A percentile compares a stretch with the other conserved stretches of the same genome.
phyloP scores from a whole-genome alignment of 2,888 invertebrate species.

The Eristalis arbustorum region DNA sequence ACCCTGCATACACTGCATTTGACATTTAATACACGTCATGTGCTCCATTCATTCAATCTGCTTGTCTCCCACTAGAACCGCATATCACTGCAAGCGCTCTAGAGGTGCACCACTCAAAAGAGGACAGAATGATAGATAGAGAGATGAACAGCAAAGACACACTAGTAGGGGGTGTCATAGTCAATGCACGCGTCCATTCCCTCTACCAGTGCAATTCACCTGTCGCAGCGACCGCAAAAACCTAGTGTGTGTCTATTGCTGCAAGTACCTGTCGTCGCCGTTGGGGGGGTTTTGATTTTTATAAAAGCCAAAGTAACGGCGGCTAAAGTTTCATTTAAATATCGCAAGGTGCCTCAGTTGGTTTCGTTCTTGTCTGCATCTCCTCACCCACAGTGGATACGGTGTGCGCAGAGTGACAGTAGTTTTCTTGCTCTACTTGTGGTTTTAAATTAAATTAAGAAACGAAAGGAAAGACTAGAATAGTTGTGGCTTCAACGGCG shows the following conservation, averaged over 20 bases:
- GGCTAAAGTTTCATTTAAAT: slow-evolving; percentile 71
- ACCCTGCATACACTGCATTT: slow-evolving; percentile 31
- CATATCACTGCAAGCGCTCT: not conserved
- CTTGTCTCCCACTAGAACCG: slow-evolving; percentile 8
- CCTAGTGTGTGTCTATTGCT: slow-evolving; percentile 2
- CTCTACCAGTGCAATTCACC: slow-evolving; percentile 25
- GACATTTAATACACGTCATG: slow-evolving; percentile 51
- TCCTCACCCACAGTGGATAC: slow-evolving; percentile 19
- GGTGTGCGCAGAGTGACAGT: slow-evolving; percentile 55
- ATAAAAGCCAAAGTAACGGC: slow-evolving; percentile 70
- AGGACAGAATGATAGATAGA: slow-evolving; percentile 9
- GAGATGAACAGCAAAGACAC: not conserved
- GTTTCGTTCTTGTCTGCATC: slow-evolving; percentile 58
- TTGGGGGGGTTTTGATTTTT: slow-evolving; percentile 44
- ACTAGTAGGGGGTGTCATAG: slow-evolving; percentile 51
- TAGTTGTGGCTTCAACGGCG: slow-evolving; percentile 55
- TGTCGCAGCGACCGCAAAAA: slow-evolving; percentile 34
- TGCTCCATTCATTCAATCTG: slow-evolving; percentile 36
- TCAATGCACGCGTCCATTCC: slow-evolving; percentile 54
- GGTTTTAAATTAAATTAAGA: slow-evolving; percentile 59
- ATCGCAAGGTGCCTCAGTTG: slow-evolving; percentile 69
- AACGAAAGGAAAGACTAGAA: slow-evolving; percentile 20
- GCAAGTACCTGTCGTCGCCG: slow-evolving; percentile 4
- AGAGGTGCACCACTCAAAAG: not conserved
- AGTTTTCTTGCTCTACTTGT: slow-evolving; percentile 19